Evolutionary conservation across 2,888 invertebrate genomes (phyloP).

Genomic region (Baccha elongata): DNA sequence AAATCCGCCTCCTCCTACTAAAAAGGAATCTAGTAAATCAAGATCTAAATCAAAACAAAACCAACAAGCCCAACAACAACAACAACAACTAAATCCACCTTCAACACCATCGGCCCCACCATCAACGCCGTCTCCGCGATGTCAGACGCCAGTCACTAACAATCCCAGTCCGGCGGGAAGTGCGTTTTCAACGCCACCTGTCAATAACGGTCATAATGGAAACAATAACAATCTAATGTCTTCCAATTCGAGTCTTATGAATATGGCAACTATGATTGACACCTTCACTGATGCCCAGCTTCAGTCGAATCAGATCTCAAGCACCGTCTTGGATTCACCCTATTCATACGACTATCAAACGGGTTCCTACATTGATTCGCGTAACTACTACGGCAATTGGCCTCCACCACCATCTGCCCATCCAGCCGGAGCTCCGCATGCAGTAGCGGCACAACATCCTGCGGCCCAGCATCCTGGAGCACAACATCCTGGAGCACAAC

Average conservation of each 20-base stretch:
- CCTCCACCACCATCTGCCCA: conserved; percentile 85
- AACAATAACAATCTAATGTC: conserved; percentile 81
- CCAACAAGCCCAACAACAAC: conserved; percentile 74
- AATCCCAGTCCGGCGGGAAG: conserved; percentile 84
- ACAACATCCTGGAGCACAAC: conserved; percentile 42
- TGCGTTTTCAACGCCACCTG: conserved; percentile 82
- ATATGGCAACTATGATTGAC: conserved; percentile 90
- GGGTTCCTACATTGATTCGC: conserved; percentile 84
- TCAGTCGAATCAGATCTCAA: conserved; percentile 93
- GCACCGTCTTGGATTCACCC: conserved; percentile 90
- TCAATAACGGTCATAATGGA: conserved; percentile 78
- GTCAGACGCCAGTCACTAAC: conserved; percentile 83
- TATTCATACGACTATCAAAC: conserved; percentile 86
- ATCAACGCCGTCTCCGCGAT: conserved; percentile 81
- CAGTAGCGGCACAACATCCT: conserved; percentile 75
- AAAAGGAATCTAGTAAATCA: conserved; percentile 76
- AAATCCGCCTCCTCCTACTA: conserved; percentile 71
- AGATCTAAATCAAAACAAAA: conserved; percentile 79
- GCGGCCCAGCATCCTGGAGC: conserved; percentile 77
- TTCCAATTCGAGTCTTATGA: conserved; percentile 85
- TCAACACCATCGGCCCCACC: conserved; percentile 78
- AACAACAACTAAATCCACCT: conserved; percentile 76
- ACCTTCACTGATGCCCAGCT: conserved; percentile 90
- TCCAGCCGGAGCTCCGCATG: conserved; percentile 78
- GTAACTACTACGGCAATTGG: conserved; percentile 86